Conservation (phyloP, 2,888 invertebrate species). For the Dusona sp. region DNA sequence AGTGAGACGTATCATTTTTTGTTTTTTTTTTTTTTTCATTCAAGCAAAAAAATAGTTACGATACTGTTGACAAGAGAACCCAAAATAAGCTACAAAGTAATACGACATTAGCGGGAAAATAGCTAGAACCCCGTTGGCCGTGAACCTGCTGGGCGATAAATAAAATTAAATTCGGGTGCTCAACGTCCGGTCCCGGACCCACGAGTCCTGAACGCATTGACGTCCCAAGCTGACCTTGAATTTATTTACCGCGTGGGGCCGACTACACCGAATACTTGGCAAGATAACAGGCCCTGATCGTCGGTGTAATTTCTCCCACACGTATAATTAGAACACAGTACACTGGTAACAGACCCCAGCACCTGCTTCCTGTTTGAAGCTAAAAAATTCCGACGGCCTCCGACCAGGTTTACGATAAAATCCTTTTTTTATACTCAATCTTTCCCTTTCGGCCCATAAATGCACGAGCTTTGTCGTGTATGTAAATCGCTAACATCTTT, state of each 20-base stretch:
- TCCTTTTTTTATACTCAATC: slow-evolving; percentile 13
- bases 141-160: slow-evolving; percentile 36
- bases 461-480: too few species aligned
- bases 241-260: slow-evolving; percentile 43
- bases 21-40: not conserved
- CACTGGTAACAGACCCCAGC: slow-evolving; percentile 37
- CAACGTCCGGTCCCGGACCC: slow-evolving; percentile 52
- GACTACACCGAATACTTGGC: slow-evolving; percentile 62
- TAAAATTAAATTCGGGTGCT: slow-evolving; percentile 52
- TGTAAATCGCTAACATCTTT: too few species aligned
- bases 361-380: slow-evolving; percentile 74
- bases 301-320: not conserved
- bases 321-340: not conserved
- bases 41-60: not conserved
- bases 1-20: too few species aligned
- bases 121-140: slow-evolving; percentile 29
- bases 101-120: not conserved
- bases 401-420: slow-evolving; percentile 11
- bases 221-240: slow-evolving; percentile 49
- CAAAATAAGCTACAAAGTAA: too few species aligned
- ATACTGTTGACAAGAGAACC: not conserved
- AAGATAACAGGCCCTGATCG: slow-evolving; percentile 11
- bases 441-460: not conserved
- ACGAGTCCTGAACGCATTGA: slow-evolving; percentile 33
- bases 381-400: slow-evolving; percentile 60